Base-by-base conservation (phyloP, 92 coral and sea anemone genomes). In the Heteractis magnifica region DNA sequence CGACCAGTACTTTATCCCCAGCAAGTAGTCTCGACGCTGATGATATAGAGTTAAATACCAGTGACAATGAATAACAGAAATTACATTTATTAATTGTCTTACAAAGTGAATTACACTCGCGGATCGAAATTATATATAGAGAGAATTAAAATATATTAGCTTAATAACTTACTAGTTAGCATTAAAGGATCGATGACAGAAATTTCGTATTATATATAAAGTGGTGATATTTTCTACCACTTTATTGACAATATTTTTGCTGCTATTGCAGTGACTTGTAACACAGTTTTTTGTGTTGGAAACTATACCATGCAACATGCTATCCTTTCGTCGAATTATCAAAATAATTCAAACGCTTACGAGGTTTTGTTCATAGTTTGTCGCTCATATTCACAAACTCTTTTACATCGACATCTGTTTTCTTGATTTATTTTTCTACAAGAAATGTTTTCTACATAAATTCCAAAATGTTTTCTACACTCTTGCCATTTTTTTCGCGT, bases 1-100 rank as follows among this genome's bases (percentile, higher is more conserved):
- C 99, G 0, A 88, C 98, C 0, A 94, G 94, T 56, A 86, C 92
- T 11, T 75, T 94, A 19, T 90, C 99, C 0, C 93, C 91, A 49
- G 90, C 94, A 75, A 93, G 94, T 19, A 97, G 99, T 82, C 72
- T 94, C 26, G 94, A 83, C 78, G 82, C 80, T 19, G 93, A 93
- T 51, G 90, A 85, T 44, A 86, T 89, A 44, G 91, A 90, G 6
- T 78, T 90, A 19, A 84, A 86, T 81, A 80, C 84, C 10, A 86
- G 85, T 60, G 84, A 79, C 51, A 76, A 51, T 6, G 50, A 41
- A 78, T 51, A 68, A 59, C 81, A 74, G 48, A 70, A 72, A 59
- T 23, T 41, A 44, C 0, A 49, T 49, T 18, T 72, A 13, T 12
- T 8, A 8, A 53, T 53, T 53, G 13, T 12, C 9, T 8, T 53